Evolutionary conservation across 2,888 invertebrate genomes (phyloP), one percentile per base, ranked within the genome.

Genomic region (Agrochola lychnidis): DNA sequence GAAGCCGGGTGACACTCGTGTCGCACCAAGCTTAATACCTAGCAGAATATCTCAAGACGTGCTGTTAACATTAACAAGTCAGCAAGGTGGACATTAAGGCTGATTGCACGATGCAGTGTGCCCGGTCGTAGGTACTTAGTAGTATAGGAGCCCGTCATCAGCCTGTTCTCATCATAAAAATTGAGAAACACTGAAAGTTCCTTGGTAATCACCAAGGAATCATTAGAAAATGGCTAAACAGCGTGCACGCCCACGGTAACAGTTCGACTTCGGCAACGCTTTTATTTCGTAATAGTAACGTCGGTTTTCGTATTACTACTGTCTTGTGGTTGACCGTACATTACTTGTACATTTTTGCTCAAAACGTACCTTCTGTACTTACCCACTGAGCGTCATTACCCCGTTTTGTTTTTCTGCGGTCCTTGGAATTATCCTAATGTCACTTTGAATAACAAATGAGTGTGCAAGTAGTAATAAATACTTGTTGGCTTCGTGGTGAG

Each of bases 371-470:
- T 78, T 81, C 76, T 78, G 75, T 4, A 7, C 14, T 42, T 16
- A 6, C 5, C 40, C 6, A 16, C 62, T 36, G 5, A 3, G 57
- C 40, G 2, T 22, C 16, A 6, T 12, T 36, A 64, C 62, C 62
- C 48, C 57, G 69, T 79, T 86, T 70, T 77, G 82, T 81, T 88
- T 84, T 85, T 79, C 63, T 63, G 25, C 40, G 56, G 57, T 64
- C 68, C 76, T 61, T 63, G 73, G 75, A 84, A 79, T 84, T 78
- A 76, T 76, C 70, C 75, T 81, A 85, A 88, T 87, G 77, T 71
- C 74, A 69, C 82, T 87, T 87, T 88, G 88, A 88, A 87, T 87
- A 87, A 85, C 87, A 87, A 88, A 87, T 84, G 61, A 70, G 76
- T 61, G n/a, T 61, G 67, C 64, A 72, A 88, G 79, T 85, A 87